Evolutionary conservation across 2,113 vertebrate species (phyloP).

Genomic region (Corvus moneduloides): DNA sequence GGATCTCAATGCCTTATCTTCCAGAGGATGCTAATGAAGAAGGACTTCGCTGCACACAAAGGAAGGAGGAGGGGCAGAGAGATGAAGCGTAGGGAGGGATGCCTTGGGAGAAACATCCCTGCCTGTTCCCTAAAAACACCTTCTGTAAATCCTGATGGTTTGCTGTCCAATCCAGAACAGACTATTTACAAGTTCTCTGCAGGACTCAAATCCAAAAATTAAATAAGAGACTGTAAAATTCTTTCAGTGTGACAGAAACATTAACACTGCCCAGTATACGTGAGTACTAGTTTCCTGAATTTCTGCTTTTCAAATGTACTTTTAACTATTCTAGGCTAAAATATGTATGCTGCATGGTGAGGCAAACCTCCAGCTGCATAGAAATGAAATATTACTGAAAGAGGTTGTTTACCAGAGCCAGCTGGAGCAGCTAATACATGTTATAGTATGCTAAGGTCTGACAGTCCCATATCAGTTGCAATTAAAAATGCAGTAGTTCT

Average conservation of each 20-base stretch:
- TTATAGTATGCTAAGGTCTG: slow-evolving; percentile 30
- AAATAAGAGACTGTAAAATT: neutral
- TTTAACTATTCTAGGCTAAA: slow-evolving; percentile 13
- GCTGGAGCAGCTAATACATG: slow-evolving; percentile 38
- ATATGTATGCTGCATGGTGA: slow-evolving; percentile 15
- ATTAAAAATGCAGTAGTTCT: slow-evolving; percentile 33
- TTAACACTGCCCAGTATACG: neutral
- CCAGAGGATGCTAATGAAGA: neutral
- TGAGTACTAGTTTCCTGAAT: neutral
- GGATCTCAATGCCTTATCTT: neutral
- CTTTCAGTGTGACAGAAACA: neutral
- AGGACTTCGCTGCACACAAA: neutral
- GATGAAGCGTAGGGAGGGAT: neutral
- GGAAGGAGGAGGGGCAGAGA: neutral
- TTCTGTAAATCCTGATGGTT: neutral
- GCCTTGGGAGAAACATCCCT: neutral
- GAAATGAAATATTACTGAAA: slow-evolving; percentile 54
- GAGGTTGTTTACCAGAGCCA: slow-evolving; percentile 29
- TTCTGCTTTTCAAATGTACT: slow-evolving; percentile 2
- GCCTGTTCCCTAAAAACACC: neutral
- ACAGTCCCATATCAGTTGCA: slow-evolving; percentile 25
- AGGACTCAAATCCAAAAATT: neutral
- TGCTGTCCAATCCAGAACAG: neutral
- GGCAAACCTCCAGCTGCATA: slow-evolving; percentile 36
- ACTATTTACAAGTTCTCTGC: neutral